phyloP scores from a whole-genome alignment of 2,888 invertebrate genomes.

The Iphiclides podalirius region DNA sequence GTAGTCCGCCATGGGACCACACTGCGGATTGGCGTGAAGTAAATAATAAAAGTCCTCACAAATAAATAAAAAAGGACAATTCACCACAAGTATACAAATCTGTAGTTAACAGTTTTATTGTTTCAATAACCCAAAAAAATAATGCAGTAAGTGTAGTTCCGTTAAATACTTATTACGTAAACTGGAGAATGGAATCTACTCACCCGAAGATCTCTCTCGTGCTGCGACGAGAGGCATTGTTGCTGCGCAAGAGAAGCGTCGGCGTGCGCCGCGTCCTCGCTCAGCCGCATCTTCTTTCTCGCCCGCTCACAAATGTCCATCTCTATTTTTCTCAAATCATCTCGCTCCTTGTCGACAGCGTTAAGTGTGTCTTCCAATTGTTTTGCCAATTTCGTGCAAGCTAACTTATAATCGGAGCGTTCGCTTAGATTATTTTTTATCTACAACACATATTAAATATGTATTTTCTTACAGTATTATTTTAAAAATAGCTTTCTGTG shows the following conservation, averaged over 20 bases:
- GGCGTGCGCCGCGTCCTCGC: conserved; percentile 43
- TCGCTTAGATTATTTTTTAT: conserved; percentile 49
- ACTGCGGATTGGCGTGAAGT: too few relatives aligned
- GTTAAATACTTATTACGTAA: too few relatives aligned
- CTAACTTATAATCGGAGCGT: conserved; percentile 44
- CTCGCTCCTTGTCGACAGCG: conserved; percentile 39
- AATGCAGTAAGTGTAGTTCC: too few relatives aligned
- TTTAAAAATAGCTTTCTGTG: too few relatives aligned
- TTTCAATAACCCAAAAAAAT: too few relatives aligned
- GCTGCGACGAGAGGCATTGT: conserved; percentile 48
- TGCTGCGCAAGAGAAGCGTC: conserved; percentile 48
- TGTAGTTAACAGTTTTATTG: too few relatives aligned
- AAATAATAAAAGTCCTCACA: too few relatives aligned
- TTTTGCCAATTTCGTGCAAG: conserved; percentile 36
- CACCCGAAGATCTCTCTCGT: conserved; percentile 60
- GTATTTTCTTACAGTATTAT: too few relatives aligned
- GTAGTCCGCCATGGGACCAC: too few relatives aligned
- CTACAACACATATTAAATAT: conserved; percentile 43
- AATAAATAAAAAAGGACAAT: too few relatives aligned
- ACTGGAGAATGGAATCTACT: neutral
- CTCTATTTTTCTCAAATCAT: conserved; percentile 39
- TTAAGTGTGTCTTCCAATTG: conserved; percentile 38
- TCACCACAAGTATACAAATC: too few relatives aligned
- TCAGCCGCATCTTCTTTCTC: conserved; percentile 39
- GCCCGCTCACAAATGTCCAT: conserved; percentile 47